Evolutionary conservation across 2,888 invertebrate genomes (phyloP), one percentile per base, ranked within the genome.

Genomic region (Gastracanthus pulcherrimus): DNA sequence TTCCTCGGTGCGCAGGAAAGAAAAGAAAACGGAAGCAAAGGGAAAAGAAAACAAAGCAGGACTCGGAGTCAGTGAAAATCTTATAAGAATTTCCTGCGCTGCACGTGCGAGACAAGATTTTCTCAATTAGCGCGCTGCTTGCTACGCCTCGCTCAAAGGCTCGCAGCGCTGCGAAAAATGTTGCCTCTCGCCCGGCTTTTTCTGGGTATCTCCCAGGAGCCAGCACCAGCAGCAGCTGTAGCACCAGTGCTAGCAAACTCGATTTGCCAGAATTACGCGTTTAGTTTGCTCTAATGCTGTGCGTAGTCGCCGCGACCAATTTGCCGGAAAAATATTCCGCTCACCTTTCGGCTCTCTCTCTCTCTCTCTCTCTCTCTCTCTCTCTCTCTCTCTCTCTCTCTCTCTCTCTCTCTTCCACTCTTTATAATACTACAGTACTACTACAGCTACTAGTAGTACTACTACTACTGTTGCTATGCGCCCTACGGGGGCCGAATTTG

Each of bases 291-390:
- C 76, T 71, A 76, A 81, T 71, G 48, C 66, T 29, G 71, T 66
- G 70, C 66, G 76, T 72, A 71, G 55, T 71, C 71, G 58, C 64
- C 64, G 66, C 71, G 64, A 66, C 81, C 71, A 76, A 81, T 81
- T 80, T 76, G 74, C 34, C 76, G 71, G 71, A 76, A 81, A 81
- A 81, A 81, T 81, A 81, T 81, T 81, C 81, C 70, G 45, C 69
- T 69, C 55, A 45, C 74, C 66, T 76, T 76, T 72, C 31, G 58
- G 64, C 76, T 70, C 58, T 55, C 23, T 45, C 7, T 51, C 55
- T 11, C 23, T 26, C 23, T 11, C 26, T 36, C 7, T 23, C 64
- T 62, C 64, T 38, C 13, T 29, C 60, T 13, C 60, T 60, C 11
- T 29, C 13, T 13, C 41, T 41, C 51, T 23, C 7, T 55, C 55